Base-by-base conservation (phyloP, 1,140 invertebrate genomes). In the Bilobella aurantiaca region DNA sequence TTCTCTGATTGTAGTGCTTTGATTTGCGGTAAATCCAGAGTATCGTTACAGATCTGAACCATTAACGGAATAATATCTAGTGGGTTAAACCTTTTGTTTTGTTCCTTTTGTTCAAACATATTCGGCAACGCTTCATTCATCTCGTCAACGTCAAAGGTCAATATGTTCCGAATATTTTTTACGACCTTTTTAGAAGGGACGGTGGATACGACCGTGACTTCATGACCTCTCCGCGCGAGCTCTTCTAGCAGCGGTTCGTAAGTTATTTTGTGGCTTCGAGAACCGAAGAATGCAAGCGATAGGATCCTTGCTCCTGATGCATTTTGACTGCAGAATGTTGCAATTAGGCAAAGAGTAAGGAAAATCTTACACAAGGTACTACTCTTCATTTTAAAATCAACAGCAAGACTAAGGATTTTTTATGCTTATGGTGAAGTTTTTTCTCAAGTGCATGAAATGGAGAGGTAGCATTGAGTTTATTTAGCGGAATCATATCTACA, bases 161-260 rank as follows among this genome's bases (percentile, higher is more conserved):
- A 14, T 3, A 63, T 63, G 3, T 63, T 32, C 18, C 42, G 18
- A 25, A 56, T 46, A 29, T 63, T 63, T 28, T 34, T 23, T 49
- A 63, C 8, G 21, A 30, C 62, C 3, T 63, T 63, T 0, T 16
- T 18, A 16, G 29, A 8, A 1, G 29, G 23, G 29, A 49, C 27
- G 2, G 46, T 37, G n/a, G 62, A 49, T 3, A 63, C 27, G 0
- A 63, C 1, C 2, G 62, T 63, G 16, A 63, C n/a, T 12, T 18
- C 14, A 27, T 63, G 62, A 27, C 62, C 46, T 5, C 46, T 27
- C 1, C 0, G n/a, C 1, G 47, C 46, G 3, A 63, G 25, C 27
- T 46, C 46, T 2, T 63, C 42, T 2, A 49, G 21, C 23, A 63
- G 37, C 12, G 3, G 47, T n/a, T 53, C 46, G 25, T 46, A 47